These are phyloP conservation scores for Trichogramma pretiosum DNA, from an alignment of 1,140 invertebrate species.

Conservation along the genomic window DNA sequence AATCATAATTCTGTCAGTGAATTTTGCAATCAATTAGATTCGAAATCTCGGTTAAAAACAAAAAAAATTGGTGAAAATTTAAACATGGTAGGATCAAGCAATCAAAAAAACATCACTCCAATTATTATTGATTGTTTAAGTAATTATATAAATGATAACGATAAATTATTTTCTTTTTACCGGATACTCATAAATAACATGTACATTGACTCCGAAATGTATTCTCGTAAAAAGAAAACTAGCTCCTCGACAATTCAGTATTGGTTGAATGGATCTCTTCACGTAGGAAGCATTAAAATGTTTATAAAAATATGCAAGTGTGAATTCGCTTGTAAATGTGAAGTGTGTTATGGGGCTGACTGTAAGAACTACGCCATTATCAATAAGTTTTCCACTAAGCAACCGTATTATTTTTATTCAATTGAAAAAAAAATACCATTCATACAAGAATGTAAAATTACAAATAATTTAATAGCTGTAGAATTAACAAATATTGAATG, in stretches of 20 bases:
- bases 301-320: conserved; percentile 1
- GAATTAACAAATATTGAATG: neutral
- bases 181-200: neutral
- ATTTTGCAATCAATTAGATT: neutral
- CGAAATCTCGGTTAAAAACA: neutral
- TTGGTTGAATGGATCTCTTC: neutral
- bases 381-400: neutral
- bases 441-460: neutral
- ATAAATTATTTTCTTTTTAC: neutral
- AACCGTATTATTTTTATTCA: neutral
- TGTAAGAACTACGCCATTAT: neutral
- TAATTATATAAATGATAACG: neutral
- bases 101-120: neutral
- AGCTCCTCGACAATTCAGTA: neutral
- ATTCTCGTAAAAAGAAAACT: neutral
- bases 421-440: neutral
- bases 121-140: neutral
- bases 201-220: neutral
- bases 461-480: neutral
- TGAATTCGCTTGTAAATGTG: neutral
- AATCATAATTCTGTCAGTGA: neutral
- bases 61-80: neutral
- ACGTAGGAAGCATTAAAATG: neutral
- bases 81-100: neutral
- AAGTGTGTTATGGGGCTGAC: neutral